Evolutionary conservation across 1,140 invertebrate genomes (phyloP).

Genomic region (Agraylea sexmaculata): DNA sequence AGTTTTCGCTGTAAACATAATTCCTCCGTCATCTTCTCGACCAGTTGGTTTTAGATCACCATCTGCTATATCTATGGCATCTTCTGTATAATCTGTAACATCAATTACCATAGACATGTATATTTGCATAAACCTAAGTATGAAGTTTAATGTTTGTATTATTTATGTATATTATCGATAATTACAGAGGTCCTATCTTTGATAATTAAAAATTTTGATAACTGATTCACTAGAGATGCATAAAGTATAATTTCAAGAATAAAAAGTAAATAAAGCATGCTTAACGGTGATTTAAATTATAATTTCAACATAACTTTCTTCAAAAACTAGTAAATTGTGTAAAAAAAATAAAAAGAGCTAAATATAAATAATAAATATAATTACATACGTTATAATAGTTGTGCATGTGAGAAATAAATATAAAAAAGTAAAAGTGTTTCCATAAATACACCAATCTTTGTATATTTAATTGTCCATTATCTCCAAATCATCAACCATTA

Average conservation of each 20-base stretch:
- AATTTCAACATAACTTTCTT: neutral
- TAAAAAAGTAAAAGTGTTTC: neutral
- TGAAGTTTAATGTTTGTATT: too few relatives aligned
- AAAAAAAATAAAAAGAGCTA: neutral
- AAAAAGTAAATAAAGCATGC: too few relatives aligned
- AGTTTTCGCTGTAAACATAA: constrained; percentile 74
- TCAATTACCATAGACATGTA: too few relatives aligned
- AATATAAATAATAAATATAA: neutral
- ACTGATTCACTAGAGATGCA: too few relatives aligned
- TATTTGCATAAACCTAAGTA: too few relatives aligned
- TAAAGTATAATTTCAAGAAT: too few relatives aligned
- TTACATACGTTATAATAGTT: neutral
- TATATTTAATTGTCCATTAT: neutral
- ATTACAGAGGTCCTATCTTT: too few relatives aligned
- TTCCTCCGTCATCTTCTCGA: constrained; percentile 65
- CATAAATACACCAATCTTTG: neutral
- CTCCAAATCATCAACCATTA: too few relatives aligned
- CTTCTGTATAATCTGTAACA: constrained; percentile 64
- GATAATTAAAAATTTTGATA: too few relatives aligned
- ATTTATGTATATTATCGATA: too few relatives aligned
- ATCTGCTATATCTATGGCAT: constrained; percentile 52
- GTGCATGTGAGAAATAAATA: constrained; percentile 1
- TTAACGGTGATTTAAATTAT: neutral
- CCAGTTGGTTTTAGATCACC: constrained; percentile 41
- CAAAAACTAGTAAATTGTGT: neutral